Percentiles rank a stretch among this genome's conserved stretches.
Conservation (phyloP, 2,113 vertebrate species). For the Thamnophis sirtalis region DNA sequence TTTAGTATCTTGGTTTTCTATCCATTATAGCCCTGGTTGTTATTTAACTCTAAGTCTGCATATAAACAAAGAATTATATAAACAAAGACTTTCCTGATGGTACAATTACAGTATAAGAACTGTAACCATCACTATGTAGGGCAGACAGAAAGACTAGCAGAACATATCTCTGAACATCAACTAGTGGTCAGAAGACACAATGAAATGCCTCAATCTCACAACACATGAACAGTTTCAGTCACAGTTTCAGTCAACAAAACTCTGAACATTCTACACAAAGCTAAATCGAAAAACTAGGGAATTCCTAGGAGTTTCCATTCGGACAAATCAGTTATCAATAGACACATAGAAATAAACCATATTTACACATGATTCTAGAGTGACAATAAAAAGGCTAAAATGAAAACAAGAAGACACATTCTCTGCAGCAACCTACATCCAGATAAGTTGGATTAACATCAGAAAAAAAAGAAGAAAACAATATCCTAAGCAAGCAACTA, state of each 20-base stretch:
- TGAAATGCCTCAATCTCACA: neutral
- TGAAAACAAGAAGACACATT: neutral
- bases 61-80: neutral
- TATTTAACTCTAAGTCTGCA: conserved; percentile 28
- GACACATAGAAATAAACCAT: neutral
- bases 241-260: neutral
- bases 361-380: neutral
- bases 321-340: neutral
- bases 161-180: neutral
- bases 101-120: neutral
- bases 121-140: neutral
- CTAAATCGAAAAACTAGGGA: neutral
- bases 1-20: conserved; percentile 41
- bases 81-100: conserved; percentile 11
- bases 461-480: neutral
- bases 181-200: neutral
- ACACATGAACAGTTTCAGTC: neutral
- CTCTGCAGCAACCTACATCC: neutral
- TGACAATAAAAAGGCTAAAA: neutral
- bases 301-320: neutral
- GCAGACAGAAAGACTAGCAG: neutral
- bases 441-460: neutral
- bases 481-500: neutral
- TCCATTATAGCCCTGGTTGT: neutral
- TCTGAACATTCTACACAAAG: neutral